Conservation (phyloP, 2,888 invertebrate species). For the Oligia latruncula region DNA sequence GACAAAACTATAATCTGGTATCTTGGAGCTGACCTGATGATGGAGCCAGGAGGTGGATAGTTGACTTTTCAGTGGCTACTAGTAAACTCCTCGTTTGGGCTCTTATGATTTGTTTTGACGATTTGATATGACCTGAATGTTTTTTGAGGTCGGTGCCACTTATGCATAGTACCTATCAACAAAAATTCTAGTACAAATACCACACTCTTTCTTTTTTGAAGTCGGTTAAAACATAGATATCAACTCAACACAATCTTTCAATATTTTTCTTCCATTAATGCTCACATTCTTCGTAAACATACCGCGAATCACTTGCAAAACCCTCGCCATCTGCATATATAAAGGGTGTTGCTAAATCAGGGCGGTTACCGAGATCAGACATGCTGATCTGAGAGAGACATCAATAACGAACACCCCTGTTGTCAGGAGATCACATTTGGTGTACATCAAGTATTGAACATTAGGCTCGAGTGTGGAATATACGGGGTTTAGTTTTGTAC, state of each 20-base stretch:
- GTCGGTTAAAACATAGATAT: not conserved
- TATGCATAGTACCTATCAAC: no score
- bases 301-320: slow-evolving; percentile 59
- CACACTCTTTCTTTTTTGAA: no score
- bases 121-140: no score
- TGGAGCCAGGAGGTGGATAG: not conserved
- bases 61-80: not conserved
- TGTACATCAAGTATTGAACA: slow-evolving; percentile 88
- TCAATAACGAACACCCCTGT: slow-evolving; percentile 81
- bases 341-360: slow-evolving; percentile 57
- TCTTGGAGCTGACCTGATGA: not conserved
- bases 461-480: slow-evolving; percentile 73
- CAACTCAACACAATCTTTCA: not conserved
- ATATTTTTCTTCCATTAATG: slow-evolving; percentile 30
- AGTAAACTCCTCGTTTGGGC: not conserved
- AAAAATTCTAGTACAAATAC: not conserved
- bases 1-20: not conserved
- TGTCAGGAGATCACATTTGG: slow-evolving; percentile 83
- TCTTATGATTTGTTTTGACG: not conserved
- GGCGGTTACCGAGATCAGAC: slow-evolving; percentile 77
- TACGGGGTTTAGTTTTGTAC: slow-evolving; percentile 62
- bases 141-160: no score
- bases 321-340: slow-evolving; percentile 55
- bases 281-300: slow-evolving; percentile 25
- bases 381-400: slow-evolving; percentile 86